Conservation (phyloP, 1,140 invertebrate species). For the Lethrus apterus region DNA sequence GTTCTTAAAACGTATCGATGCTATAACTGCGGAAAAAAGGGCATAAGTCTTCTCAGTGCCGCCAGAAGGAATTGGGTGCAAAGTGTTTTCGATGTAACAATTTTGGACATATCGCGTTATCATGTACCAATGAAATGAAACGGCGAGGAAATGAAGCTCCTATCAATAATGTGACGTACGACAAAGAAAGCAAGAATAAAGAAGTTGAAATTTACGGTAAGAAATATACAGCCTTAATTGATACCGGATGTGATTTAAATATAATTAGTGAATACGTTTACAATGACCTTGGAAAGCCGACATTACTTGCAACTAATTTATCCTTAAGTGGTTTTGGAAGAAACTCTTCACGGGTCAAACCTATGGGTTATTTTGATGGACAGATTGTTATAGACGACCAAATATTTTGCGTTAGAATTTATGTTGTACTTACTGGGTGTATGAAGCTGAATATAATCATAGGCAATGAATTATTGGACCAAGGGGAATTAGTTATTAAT, state of each 20-base stretch:
- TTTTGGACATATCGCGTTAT: neutral
- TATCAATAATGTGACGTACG: neutral
- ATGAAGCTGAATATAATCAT: neutral
- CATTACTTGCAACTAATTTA: neutral
- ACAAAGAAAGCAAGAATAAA: too few relatives aligned
- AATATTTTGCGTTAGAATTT: neutral
- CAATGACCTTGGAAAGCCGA: neutral
- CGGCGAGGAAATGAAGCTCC: too few relatives aligned
- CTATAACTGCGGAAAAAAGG: conserved; percentile 3
- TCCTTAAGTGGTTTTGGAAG: conserved; percentile 1
- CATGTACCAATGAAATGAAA: neutral
- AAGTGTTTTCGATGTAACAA: conserved; percentile 9
- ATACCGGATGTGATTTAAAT: conserved; percentile 6
- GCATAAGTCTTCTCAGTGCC: conserved; percentile 5
- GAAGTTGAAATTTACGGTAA: neutral
- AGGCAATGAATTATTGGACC: neutral
- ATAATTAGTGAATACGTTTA: conserved; percentile 2
- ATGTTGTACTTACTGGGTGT: neutral
- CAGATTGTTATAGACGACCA: neutral
- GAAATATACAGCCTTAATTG: neutral
- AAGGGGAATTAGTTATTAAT: neutral
- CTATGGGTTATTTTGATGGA: neutral
- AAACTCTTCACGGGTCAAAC: neutral
- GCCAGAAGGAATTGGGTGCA: neutral
- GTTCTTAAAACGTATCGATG: too few relatives aligned